Conservation (phyloP, 2,113 vertebrate species). For the Etia nguti region DNA sequence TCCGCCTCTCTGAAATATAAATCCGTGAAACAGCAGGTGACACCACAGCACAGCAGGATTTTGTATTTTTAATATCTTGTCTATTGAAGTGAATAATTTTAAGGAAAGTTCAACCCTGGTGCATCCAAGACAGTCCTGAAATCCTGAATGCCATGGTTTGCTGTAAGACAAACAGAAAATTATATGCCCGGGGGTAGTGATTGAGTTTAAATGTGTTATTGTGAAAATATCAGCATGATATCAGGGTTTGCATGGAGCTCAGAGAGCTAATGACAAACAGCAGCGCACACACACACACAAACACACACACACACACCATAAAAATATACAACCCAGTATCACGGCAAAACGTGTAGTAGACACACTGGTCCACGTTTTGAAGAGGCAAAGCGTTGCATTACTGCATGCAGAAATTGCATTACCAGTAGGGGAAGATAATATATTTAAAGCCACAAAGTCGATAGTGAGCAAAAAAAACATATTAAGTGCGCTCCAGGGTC, state of each 20-base stretch:
- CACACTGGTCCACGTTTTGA: neutral
- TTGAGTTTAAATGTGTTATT: neutral
- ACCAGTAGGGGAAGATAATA: neutral
- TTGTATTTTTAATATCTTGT: conserved; percentile 3
- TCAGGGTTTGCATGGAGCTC: neutral
- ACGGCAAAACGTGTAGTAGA: neutral
- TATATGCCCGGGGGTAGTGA: neutral
- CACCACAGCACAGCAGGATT: conserved; percentile 8
- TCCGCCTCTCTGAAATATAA: neutral
- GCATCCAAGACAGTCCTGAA: neutral
- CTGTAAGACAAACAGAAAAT: neutral
- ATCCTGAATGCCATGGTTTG: neutral
- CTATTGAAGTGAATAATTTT: conserved; percentile 7
- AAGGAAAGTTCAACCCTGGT: conserved; percentile 6
- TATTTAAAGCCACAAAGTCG: neutral
- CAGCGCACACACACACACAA: neutral
- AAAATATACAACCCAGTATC: neutral
- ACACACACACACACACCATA: neutral
- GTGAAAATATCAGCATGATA: neutral
- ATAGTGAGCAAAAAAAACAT: neutral
- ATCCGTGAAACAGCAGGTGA: conserved; percentile 38
- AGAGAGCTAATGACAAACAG: neutral
- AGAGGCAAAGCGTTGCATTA: neutral
- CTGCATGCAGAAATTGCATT: neutral
- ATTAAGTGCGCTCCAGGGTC: neutral